These are phyloP conservation scores for Corythaixoides concolor DNA, from an alignment of 2,113 vertebrate genomes.

Conservation along the genomic window DNA sequence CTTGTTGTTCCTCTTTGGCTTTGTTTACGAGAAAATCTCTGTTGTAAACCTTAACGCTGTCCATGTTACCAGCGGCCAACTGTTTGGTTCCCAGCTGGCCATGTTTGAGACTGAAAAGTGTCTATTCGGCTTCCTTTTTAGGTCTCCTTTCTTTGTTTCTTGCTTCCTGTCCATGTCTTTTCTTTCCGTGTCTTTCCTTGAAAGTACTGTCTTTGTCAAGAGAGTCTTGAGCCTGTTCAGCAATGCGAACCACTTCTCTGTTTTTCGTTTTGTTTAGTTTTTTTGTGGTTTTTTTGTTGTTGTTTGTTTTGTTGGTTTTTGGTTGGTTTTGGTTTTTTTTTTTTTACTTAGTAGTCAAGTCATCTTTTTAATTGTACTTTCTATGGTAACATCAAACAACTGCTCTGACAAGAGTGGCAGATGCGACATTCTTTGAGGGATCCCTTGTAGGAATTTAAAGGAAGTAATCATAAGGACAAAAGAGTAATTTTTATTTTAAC, in stretches of 20 bases:
- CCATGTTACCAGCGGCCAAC: not conserved
- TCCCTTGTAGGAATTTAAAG: not conserved
- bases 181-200: not conserved
- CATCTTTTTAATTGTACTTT: not conserved
- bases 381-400: not conserved
- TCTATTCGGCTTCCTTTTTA: not conserved
- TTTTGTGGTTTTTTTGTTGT: too few relatives aligned
- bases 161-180: not conserved
- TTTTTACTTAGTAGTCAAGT: not conserved
- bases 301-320: too few relatives aligned
- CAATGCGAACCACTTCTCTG: not conserved
- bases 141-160: not conserved
- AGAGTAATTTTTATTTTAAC: not conserved
- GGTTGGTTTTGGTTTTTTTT: too few relatives aligned
- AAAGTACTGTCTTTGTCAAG: not conserved
- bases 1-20: not conserved
- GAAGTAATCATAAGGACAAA: not conserved
- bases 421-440: not conserved
- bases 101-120: not conserved
- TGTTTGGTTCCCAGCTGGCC: not conserved
- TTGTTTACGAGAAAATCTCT: not conserved
- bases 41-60: not conserved
- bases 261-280: not conserved
- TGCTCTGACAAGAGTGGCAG: not conserved
- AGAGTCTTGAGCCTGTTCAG: not conserved